Base-by-base conservation (phyloP, 2,113 vertebrate genomes). In the Physeter macrocephalus region DNA sequence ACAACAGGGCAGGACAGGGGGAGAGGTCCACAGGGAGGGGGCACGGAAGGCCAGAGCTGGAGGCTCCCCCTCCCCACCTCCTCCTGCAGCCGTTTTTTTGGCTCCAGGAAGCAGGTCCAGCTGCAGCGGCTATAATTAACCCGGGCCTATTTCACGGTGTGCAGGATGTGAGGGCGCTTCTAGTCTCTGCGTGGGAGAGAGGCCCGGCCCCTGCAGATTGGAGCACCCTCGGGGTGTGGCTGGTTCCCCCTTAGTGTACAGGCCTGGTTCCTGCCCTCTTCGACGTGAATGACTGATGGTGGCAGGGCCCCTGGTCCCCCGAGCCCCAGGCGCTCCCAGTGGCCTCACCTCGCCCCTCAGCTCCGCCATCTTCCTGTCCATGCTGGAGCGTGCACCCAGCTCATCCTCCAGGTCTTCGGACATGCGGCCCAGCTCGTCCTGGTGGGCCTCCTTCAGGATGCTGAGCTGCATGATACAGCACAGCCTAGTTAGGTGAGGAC, bases 311-410 rank as follows among this genome's bases (percentile, higher is more conserved):
- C 31, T 1, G 36, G 4, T 8, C 21, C 20, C n/a, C 7, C 18
- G 1, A 17, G 5, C 6, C 18, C 49, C 20, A 2, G 6, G 6
- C 0, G 49, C 17, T 17, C 25, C 75, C 11, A 4, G 29, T 0
- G 0, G 49, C 62, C 98, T 98, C 97, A 99, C 99, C 99, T 99
- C 99, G 0, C 99, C 98, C 2, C 99, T 98, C 54, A 99, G 99
- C 66, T 99, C 99, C 0, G 99, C 99, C 96, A 99, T 98, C 87
- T 99, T 99, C 98, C 99, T 99, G 98, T 99, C 99, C 99, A 99
- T 99, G 97, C 98, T 99, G 95, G 99, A 99, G 8, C 99, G 99
- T 0, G 99, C 99, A 0, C 99, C 99, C 87, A 99, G 98, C 88
- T 99, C 99, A 0, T 99, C 99, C 97, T 99, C 99, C 96, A 99